These are phyloP conservation scores for Ibycter americanus DNA, from an alignment of 2,797 vertebrate species.

Conservation along the genomic window DNA sequence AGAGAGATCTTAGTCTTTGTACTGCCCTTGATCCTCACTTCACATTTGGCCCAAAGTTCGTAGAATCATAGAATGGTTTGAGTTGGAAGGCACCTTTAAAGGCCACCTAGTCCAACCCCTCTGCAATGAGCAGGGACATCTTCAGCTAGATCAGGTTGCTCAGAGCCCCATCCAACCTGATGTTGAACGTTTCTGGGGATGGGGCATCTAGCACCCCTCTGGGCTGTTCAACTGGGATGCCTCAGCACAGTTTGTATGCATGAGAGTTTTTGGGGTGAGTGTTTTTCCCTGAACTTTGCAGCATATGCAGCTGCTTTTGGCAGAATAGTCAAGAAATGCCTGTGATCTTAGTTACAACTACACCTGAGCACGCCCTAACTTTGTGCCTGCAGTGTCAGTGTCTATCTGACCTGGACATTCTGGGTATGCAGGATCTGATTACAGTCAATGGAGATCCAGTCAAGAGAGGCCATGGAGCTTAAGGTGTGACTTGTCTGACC, in stretches of 20 bases:
- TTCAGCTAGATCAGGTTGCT: background rate
- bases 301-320: background rate
- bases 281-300: background rate
- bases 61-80: background rate
- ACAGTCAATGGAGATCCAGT: background rate
- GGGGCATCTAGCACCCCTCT: accelerated
- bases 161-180: background rate
- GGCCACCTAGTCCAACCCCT: background rate
- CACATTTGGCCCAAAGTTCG: background rate
- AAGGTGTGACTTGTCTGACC: background rate
- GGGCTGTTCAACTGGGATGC: background rate
- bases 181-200: background rate
- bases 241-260: background rate
- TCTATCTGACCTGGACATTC: background rate
- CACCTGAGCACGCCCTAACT: background rate
- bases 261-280: background rate
- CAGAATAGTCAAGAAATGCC: background rate
- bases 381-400: background rate
- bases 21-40: background rate
- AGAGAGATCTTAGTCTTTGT: background rate
- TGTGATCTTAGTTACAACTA: background rate
- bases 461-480: background rate
- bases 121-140: background rate
- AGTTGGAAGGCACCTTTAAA: background rate
- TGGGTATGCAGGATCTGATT: background rate